Base-by-base conservation (phyloP, 2,888 invertebrate genomes). In the Drosophila demipolita region DNA sequence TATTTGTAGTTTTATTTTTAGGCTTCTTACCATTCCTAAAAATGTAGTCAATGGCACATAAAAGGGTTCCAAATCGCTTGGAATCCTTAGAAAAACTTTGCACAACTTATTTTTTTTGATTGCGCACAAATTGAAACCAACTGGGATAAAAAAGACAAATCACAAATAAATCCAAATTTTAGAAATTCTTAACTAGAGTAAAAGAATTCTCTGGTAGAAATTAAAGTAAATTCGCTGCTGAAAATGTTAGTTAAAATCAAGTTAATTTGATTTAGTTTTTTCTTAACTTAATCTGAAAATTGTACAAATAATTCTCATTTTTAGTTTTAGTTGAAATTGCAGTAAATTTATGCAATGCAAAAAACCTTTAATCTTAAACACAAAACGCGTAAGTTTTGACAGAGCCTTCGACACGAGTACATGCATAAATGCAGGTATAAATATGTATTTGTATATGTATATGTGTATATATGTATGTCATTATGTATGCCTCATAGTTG, bases 1-100 rank as follows among this genome's bases (percentile, higher is more conserved):
- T 67, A 69, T 66, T 61, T 75, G 59, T 62, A 73, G 84, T 73
- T 64, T 67, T 73, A 62, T 63, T 80, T 80, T 54, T 42, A 45
- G 65, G 61, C 17, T 36, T 45, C 36, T 40, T 36, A 36, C 32
- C 36, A 48, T 55, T 61, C 45, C 45, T 50, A 49, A 36, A 49
- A 42, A 6, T 23, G 40, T 20, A 20, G 26, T n/a, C 29, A 40
- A 40, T 20, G 12, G 7, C 8, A 17, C 33, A 42, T 40, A 59
- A 77, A 66, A 80, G 52, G 75, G 75, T 58, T 69, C 29, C 2
- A 60, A 75, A 33, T 62, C 65, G 42, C 26, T 33, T 11, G 5
- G 35, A 79, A 58, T 66, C 62, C 52, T 12, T 20, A 26, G 45
- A 7, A 57, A 67, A 73, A 61, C 52, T 53, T 63, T 69, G 9